phyloP scores from a whole-genome alignment of 2,113 vertebrate genomes.

The Amblyopsis rosae region DNA sequence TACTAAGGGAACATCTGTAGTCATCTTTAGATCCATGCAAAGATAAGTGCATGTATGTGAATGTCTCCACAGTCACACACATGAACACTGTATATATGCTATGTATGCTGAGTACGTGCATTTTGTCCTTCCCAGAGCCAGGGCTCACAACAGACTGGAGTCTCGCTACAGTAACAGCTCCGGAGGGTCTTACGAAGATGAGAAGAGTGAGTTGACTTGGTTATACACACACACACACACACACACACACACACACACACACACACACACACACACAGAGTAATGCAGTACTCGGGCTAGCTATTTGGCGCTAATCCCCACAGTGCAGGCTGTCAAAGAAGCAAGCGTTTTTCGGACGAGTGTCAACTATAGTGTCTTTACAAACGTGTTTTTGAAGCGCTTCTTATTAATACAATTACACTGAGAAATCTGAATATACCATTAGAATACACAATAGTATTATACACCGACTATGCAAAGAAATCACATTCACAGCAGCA shows the following conservation, averaged over 20 bases:
- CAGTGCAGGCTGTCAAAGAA: background rate
- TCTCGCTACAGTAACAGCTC: conserved; percentile 99
- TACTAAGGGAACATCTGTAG: too few relatives aligned
- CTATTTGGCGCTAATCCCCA: conserved; percentile 5
- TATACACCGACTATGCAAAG: too few relatives aligned
- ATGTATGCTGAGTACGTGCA: background rate
- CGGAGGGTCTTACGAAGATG: conserved; percentile 96
- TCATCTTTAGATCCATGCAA: too few relatives aligned
- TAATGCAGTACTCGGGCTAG: background rate
- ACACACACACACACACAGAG: background rate
- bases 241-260: background rate
- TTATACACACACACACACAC: background rate
- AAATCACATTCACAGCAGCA: too few relatives aligned
- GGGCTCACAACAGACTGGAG: conserved; percentile 93
- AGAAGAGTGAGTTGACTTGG: conserved; percentile 87
- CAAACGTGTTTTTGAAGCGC: too few relatives aligned
- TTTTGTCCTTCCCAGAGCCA: conserved; percentile 68
- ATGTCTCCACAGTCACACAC: too few relatives aligned
- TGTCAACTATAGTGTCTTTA: too few relatives aligned
- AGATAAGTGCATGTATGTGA: too few relatives aligned
- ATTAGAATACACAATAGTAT: too few relatives aligned
- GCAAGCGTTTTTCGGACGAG: background rate
- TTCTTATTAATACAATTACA: too few relatives aligned
- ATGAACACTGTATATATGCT: too few relatives aligned
- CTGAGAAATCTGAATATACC: too few relatives aligned